These are phyloP conservation scores for Drosophila sp. DNA, from an alignment of 1,140 invertebrate species.

Conservation along the genomic window DNA sequence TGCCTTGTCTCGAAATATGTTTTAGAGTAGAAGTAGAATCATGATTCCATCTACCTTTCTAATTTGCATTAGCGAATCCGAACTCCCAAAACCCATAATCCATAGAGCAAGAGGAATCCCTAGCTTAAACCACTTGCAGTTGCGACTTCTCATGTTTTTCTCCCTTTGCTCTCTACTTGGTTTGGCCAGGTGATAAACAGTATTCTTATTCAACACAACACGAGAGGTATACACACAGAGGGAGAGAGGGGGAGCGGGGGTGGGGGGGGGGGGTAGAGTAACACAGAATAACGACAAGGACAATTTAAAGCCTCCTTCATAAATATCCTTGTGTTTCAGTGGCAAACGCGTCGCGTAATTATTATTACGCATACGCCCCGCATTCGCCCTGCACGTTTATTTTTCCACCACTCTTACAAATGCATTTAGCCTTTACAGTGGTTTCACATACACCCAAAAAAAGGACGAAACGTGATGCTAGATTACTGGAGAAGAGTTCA, in stretches of 20 bases:
- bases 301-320: slow-evolving; percentile 49
- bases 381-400: slow-evolving; percentile 29
- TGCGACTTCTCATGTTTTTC: slow-evolving; percentile 2
- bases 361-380: slow-evolving; percentile 75
- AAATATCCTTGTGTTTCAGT: slow-evolving; percentile 30
- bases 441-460: neutral
- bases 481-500: too few species aligned
- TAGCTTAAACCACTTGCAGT: neutral
- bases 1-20: slow-evolving; percentile 32
- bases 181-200: slow-evolving; percentile 55
- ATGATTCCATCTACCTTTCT: slow-evolving; percentile 12
- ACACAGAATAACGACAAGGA: slow-evolving; percentile 26
- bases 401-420: slow-evolving; percentile 22
- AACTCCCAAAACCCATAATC: neutral
- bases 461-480: too few species aligned
- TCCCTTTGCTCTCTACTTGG: neutral
- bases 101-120: neutral
- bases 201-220: slow-evolving; percentile 47
- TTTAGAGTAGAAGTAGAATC: slow-evolving; percentile 14
- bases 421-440: slow-evolving; percentile 25
- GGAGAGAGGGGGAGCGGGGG: neutral
- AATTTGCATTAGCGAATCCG: slow-evolving; percentile 49
- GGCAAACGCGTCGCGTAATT: slow-evolving; percentile 56
- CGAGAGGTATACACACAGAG: neutral
- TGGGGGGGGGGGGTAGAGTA: neutral